These are phyloP conservation scores for Stichodactyla mertensii DNA, from an alignment of 64 coral and sea anemone species.

Conservation along the genomic window DNA sequence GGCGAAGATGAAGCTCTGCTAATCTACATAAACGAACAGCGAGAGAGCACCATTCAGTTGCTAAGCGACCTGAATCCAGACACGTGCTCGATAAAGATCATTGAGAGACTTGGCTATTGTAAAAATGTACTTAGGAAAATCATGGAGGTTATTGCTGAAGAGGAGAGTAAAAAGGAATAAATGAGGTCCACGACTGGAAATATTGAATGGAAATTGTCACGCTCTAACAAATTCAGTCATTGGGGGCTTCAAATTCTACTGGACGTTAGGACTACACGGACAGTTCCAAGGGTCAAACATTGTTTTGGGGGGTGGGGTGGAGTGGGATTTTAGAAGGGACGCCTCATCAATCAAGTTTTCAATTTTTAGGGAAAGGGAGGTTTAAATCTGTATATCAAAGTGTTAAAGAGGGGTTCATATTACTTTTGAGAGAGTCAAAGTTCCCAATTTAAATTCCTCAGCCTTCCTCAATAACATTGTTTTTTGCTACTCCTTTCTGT, in stretches of 20 bases:
- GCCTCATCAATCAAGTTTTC: background rate
- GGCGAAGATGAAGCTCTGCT: constrained; percentile 62
- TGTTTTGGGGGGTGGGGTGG: no score
- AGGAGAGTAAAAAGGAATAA: constrained; percentile 21
- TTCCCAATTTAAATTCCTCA: no score
- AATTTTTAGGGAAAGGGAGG: background rate
- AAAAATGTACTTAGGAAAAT: constrained; percentile 78
- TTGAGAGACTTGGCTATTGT: constrained; percentile 72
- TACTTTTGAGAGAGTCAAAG: no score
- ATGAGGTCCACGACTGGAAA: background rate
- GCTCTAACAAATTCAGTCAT: no score
- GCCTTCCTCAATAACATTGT: no score
- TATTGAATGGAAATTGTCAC: background rate
- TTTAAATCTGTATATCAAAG: no score
- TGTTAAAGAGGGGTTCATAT: no score
- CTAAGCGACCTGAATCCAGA: constrained; percentile 61
- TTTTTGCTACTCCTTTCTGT: no score
- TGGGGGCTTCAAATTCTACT: no score
- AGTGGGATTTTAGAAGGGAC: no score
- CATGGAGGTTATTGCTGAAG: constrained; percentile 58
- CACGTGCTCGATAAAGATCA: constrained; percentile 43
- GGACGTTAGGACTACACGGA: no score
- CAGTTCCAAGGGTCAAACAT: no score
- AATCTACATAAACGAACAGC: constrained; percentile 83
- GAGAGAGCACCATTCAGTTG: constrained; percentile 69